A percentile compares a stretch with the other conserved stretches of the same genome.
These are phyloP conservation scores for Cololabis saira DNA, from an alignment of 2,113 vertebrate species.

Conservation along the genomic window DNA sequence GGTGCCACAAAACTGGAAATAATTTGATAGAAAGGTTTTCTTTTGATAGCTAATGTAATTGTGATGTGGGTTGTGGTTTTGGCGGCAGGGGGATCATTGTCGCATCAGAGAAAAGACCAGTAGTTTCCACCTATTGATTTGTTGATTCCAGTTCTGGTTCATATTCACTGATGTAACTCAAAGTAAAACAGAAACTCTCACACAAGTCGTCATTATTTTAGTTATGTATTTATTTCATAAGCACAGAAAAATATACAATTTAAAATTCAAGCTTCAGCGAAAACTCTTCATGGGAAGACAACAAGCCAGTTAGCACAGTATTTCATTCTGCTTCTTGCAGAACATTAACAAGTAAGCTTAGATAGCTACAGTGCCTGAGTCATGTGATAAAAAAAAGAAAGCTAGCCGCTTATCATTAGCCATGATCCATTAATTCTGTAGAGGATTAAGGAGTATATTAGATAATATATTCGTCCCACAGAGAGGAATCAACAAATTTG, in stretches of 20 bases:
- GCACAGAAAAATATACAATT: slow-evolving; percentile 76
- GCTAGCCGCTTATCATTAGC: no score
- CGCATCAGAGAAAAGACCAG: no score
- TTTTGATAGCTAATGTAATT: no score
- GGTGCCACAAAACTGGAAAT: no score
- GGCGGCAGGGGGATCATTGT: no score
- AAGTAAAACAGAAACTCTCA: neutral
- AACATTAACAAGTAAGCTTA: slow-evolving; percentile 23
- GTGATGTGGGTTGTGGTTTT: no score
- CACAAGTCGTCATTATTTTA: slow-evolving; percentile 29
- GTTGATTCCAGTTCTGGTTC: neutral
- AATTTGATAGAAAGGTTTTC: no score
- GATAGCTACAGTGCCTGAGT: slow-evolving; percentile 51
- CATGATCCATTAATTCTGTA: neutral
- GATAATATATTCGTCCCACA: no score
- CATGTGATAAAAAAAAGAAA: slow-evolving; percentile 35
- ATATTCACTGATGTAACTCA: neutral
- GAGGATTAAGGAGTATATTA: no score
- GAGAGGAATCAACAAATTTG: no score
- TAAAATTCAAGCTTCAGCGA: slow-evolving; percentile 70
- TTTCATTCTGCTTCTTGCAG: slow-evolving; percentile 41
- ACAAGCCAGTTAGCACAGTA: slow-evolving; percentile 54
- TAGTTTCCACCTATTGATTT: neutral
- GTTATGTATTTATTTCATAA: slow-evolving; percentile 67
- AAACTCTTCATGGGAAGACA: slow-evolving; percentile 54